A percentile compares a stretch with the other conserved stretches of the same genome.
Conservation (phyloP, 2,113 vertebrate species). For the Lontra canadensis region DNA sequence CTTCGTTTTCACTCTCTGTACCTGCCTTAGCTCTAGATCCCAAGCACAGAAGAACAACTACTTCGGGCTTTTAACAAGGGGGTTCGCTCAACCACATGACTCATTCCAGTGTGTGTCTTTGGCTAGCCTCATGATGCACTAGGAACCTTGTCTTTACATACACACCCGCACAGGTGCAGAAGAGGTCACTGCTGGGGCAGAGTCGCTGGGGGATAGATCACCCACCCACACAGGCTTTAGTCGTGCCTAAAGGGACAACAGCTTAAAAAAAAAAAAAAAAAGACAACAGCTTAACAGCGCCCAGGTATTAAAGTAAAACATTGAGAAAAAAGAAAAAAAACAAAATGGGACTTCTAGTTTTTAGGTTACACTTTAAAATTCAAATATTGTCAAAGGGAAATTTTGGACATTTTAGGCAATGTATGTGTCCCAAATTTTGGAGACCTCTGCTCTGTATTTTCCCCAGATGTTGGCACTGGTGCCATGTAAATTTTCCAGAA, state of each 20-base stretch:
- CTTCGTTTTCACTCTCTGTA: neutral
- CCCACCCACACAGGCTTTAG: neutral
- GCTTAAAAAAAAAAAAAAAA: neutral
- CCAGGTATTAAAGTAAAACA: neutral
- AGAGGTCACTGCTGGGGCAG: accelerated
- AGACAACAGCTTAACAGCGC: neutral
- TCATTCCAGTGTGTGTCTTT: neutral
- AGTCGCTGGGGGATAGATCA: neutral
- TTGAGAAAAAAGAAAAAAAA: neutral
- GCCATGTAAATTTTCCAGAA: neutral
- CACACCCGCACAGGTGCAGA: neutral
- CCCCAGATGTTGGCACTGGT: neutral
- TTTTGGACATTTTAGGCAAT: neutral
- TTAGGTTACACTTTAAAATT: neutral
- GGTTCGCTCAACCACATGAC: too few relatives aligned
- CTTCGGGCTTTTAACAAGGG: neutral
- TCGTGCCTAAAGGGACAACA: neutral
- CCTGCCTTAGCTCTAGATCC: neutral
- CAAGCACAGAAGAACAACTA: neutral
- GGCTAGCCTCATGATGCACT: accelerated
- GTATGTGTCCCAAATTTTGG: neutral
- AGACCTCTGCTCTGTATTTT: neutral
- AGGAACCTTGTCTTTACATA: neutral
- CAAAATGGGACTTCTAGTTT: neutral
- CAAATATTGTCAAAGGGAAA: neutral